These are phyloP conservation scores for Acromyrmex echinatior DNA, from an alignment of 1,140 invertebrate species.

Conservation along the genomic window DNA sequence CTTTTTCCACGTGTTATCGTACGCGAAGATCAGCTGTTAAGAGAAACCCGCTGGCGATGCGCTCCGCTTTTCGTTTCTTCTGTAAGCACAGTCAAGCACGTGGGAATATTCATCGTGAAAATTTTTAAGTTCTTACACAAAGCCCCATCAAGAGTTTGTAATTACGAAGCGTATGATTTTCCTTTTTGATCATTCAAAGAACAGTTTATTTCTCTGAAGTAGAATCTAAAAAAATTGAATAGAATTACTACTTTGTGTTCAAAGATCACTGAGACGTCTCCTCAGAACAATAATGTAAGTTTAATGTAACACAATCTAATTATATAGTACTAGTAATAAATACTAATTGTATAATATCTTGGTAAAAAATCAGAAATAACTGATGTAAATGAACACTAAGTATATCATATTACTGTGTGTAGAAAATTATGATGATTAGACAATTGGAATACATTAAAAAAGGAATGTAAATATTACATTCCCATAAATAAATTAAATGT, in stretches of 20 bases:
- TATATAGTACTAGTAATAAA: not conserved
- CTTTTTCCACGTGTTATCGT: constrained; percentile 58
- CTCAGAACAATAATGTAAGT: not conserved
- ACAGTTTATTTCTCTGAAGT: not conserved
- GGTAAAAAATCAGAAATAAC: not conserved
- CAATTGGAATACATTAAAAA: not conserved
- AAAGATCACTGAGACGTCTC: not conserved
- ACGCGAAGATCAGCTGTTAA: constrained; percentile 52
- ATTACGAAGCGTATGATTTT: not conserved
- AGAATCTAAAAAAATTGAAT: not conserved
- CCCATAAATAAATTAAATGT: constrained; percentile 4
- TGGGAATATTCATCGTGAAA: not conserved
- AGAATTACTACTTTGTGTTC: not conserved
- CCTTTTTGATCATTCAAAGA: not conserved
- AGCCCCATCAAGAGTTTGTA: not conserved
- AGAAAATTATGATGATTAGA: not conserved
- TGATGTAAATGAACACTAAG: not conserved
- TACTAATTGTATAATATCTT: not conserved
- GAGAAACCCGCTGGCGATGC: constrained; percentile 13
- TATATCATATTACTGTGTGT: not conserved
- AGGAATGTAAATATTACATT: not conserved
- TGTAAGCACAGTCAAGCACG: not conserved
- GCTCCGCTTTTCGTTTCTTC: constrained; percentile 20
- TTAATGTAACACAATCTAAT: not conserved
- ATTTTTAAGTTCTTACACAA: not conserved